Base-by-base conservation (phyloP, 2,113 vertebrate genomes). In the Odontesthes bonariensis region DNA sequence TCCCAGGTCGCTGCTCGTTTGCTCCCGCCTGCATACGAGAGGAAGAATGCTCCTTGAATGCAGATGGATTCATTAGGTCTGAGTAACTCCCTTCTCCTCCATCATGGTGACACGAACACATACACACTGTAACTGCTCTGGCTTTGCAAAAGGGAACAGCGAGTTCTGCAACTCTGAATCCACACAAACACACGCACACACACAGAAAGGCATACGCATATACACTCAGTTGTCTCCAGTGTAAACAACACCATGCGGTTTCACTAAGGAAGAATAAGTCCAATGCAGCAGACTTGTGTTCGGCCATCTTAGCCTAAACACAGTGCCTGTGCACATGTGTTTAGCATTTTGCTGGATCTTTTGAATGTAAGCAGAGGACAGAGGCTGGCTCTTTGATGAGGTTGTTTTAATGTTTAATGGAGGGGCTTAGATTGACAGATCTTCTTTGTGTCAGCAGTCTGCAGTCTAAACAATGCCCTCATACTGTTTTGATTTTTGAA, bases 41-140 rank as follows among this genome's bases (percentile, higher is more conserved):
- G 89, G 80, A 81, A 77, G 91, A 87, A 91, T 89, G 88, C 85
- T 75, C 78, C 82, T 52, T 94, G 93, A 93, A 94, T 94, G 92
- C 92, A 92, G 92, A 94, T 93, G 86, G 91, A 91, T 91, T 93
- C 93, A 91, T 92, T 91, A 93, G 91, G 87, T 86, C 88, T 90
- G 75, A 93, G 91, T 90, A 91, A 89, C 89, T 89, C 82, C 91
- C 91, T 84, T 90, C 84, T 92, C 90, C 86, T 93, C 90, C 92
- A 93, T 92, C 92, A 92, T 75, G 77, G 85, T 91, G 89, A 88
- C 90, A 91, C 83, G 84, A 69, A 86, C 75, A 72, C 86, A 84
- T 70, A 90, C 82, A 88, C 83, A 81, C 81, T 80, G 79, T 81
- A 83, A 73, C 84, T 52, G 81, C 73, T 65, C 75, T 82, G 84